These are phyloP conservation scores for Melierax canorus DNA, from an alignment of 2,113 vertebrate genomes.

Conservation along the genomic window DNA sequence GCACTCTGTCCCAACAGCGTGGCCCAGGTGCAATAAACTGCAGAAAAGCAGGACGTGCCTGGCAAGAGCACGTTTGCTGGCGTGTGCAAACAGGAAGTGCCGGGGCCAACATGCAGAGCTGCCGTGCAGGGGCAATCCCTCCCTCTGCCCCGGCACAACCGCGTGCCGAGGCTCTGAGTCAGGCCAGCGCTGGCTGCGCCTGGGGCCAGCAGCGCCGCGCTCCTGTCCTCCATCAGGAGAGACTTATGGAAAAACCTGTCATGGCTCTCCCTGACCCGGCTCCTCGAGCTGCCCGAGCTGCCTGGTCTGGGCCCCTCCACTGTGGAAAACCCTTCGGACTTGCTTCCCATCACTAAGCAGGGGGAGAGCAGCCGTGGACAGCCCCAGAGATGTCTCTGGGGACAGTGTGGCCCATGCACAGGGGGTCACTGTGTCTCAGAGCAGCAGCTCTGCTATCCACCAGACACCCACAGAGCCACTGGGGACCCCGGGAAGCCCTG, in stretches of 20 bases:
- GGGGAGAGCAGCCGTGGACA: neutral
- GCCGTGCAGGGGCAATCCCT: neutral
- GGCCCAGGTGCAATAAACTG: neutral
- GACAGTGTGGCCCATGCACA: neutral
- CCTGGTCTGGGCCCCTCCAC: neutral
- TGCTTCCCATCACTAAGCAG: neutral
- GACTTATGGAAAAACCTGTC: neutral
- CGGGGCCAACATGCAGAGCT: neutral
- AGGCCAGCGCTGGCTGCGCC: neutral
- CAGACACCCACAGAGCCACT: neutral
- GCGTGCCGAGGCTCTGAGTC: neutral
- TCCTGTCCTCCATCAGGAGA: neutral
- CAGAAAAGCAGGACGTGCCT: neutral
- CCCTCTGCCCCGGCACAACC: neutral
- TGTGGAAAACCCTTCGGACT: neutral
- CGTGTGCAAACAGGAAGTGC: neutral
- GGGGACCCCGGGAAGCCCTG: neutral
- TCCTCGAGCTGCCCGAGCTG: rapidly evolving
- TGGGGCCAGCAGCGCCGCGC: rapidly evolving
- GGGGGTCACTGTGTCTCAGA: neutral
- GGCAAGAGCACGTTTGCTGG: neutral
- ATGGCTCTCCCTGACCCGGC: neutral
- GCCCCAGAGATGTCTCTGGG: neutral
- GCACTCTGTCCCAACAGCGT: rapidly evolving
- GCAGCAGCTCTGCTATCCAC: neutral